Base-by-base conservation (phyloP, 2,797 vertebrate species). In the Onychomys arenicola region DNA sequence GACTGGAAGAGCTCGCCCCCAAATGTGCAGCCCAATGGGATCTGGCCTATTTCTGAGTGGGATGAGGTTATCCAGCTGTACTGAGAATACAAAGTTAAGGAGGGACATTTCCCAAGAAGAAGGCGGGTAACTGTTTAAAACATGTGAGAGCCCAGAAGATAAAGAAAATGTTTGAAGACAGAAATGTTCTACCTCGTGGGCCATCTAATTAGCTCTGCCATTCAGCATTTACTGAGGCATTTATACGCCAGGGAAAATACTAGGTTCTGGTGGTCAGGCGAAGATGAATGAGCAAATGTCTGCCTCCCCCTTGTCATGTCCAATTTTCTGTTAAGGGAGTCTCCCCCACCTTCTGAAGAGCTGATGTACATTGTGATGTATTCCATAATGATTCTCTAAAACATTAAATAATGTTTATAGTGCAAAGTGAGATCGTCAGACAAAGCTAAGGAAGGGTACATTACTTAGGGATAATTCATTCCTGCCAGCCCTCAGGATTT, bases 1-100 rank as follows among this genome's bases (percentile, higher is more conserved):
- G 99, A 99, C 98, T 99, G 99, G 99, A 99, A 99, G 97, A 98
- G 96, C 12, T 99, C 99, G 0, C 99, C 99, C 0, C 98, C 98
- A 93, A 99, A 99, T 0, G 99, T 99, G 37, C 99, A 98, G 94
- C 99, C 99, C 94, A 99, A 99, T 0, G 99, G 99, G 32, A 81
- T 99, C 97, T 99, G 99, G 99, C 99, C 99, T 63, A 95, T 98
- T 0, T 96, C 97, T 0, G 99, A 99, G 85, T 99, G 99, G 99
- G 99, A 98, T 40, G 99, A 99, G 37, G 99, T 99, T 69, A 99
- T 99, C 91, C 99, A 99, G 87, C 98, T 99, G 78, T 99, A 99
- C 97, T 99, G 98, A 99, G 2, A 73, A 25, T 65, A 29, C 61
- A 27, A 87, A 61, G 43, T 69, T 76, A 52, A 88, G 85, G 12